Evolutionary conservation across 2,113 vertebrate genomes (phyloP), one percentile per base, ranked within the genome.

Genomic region (Chitala chitala): DNA sequence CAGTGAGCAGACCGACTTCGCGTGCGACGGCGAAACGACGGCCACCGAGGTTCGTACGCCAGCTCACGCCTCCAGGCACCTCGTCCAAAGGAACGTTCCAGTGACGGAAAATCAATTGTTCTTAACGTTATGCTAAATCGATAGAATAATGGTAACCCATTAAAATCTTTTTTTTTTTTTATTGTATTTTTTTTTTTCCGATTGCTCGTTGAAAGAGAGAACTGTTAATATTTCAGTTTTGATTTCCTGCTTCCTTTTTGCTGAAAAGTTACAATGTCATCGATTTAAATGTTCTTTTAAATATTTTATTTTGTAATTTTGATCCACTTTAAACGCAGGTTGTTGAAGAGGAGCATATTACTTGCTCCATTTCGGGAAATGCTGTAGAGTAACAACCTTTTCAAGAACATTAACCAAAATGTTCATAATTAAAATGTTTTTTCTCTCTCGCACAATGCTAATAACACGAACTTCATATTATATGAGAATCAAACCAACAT

Each of bases 11-110:
- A 93, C 92, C 4, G 92, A 73, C 72, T 73, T 64, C 38, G 72
- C 72, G 17, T 73, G 72, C 15, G 75, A 94, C 38, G 94, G 93
- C 73, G 94, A 94, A 78, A 92, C 95, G 72, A 97, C 94, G 0
- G 92, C 93, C 77, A 96, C 95, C 0, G 96, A 98, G 95, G 96
- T 98, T 86, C 85, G 92, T 92, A 82, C 72, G 12, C 54, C 7
- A 1, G 31, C 7, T 22, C 12, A 4, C 13, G n/a, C 64, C 5
- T 4, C 64, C 24, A 1, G 8, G 22, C 26, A 7, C 42, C 3
- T 8, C 22, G 20, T 7, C 6, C 53, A 17, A 55, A 17, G n/a
- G 53, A 22, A n/a, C 22, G 7, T 55, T 24, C 64, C 24, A 1
- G 20, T 13, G 42, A 24, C 2, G 15, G 64, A 20, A 48, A n/a